phyloP scores from a whole-genome alignment of 2,888 invertebrate genomes.

The Xiphydria camelus region DNA sequence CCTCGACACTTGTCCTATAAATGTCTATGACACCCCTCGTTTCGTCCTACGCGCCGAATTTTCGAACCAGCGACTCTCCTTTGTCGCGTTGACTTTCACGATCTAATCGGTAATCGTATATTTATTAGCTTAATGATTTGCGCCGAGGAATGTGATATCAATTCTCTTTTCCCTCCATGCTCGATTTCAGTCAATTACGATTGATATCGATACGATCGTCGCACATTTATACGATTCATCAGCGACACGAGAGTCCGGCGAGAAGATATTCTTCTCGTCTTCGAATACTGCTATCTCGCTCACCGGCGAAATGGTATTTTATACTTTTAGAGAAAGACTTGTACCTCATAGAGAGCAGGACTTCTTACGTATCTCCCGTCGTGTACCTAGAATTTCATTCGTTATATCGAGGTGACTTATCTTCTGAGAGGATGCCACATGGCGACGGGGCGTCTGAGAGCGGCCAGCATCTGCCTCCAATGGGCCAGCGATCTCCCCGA shows the following conservation, averaged over 20 bases:
- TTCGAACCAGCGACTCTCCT: background rate
- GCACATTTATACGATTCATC: constrained; percentile 2
- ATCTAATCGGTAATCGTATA: background rate
- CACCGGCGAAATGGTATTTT: background rate
- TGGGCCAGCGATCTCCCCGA: constrained; percentile 74
- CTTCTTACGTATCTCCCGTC: too few species aligned
- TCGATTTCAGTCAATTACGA: constrained; percentile 26
- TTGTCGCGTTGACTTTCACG: too few species aligned
- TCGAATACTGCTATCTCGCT: background rate
- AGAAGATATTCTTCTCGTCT: background rate
- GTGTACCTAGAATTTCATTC: background rate
- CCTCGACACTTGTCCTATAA: background rate
- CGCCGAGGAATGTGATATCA: constrained; percentile 25
- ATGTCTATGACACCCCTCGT: background rate
- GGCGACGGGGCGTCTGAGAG: constrained; percentile 77
- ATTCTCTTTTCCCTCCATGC: too few species aligned
- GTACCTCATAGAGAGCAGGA: background rate
- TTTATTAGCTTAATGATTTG: constrained; percentile 7
- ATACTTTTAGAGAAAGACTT: background rate
- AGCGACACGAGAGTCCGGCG: background rate
- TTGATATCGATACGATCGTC: constrained; percentile 14
- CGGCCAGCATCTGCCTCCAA: constrained; percentile 84
- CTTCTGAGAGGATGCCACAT: constrained; percentile 81
- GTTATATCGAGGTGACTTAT: constrained; percentile 22
- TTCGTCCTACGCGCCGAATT: background rate